Conservation (phyloP, 2,888 invertebrate species). For the Blastobasis lacticolella region DNA sequence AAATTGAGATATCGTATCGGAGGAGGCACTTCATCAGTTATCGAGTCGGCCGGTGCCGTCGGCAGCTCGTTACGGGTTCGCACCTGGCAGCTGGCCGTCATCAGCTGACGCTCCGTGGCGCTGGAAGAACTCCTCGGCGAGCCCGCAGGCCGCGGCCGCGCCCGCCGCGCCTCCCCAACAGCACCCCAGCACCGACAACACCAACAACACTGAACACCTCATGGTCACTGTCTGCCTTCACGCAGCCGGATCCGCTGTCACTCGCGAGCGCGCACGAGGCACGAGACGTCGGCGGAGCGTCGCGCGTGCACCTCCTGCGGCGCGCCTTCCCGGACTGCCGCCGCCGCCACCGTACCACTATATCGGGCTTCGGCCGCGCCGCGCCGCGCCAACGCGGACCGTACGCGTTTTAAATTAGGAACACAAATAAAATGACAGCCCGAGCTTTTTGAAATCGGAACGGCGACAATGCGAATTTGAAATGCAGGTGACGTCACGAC, state of each 20-base stretch:
- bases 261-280: constrained; percentile 53
- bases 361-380: constrained; percentile 8
- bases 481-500: constrained; percentile 28
- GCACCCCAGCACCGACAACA: constrained; percentile 43
- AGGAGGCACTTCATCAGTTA: neutral
- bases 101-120: constrained; percentile 68
- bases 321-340: constrained; percentile 58
- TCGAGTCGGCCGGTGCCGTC: too few relatives aligned
- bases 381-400: constrained; percentile 22
- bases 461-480: constrained; percentile 35
- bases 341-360: constrained; percentile 3
- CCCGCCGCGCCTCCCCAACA: constrained; percentile 28
- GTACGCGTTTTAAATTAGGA: constrained; percentile 48
- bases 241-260: constrained; percentile 17
- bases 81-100: constrained; percentile 62
- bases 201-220: constrained; percentile 53
- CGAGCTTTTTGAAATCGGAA: constrained; percentile 40
- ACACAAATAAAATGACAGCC: constrained; percentile 48
- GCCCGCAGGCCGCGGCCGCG: constrained; percentile 47
- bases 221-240: constrained; percentile 40
- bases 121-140: constrained; percentile 51
- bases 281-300: constrained; percentile 21
- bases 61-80: constrained; percentile 12
- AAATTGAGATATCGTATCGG: too few relatives aligned
- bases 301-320: constrained; percentile 58